Base-by-base conservation (phyloP, 2,113 vertebrate genomes). In the Danionella cerebrum region DNA sequence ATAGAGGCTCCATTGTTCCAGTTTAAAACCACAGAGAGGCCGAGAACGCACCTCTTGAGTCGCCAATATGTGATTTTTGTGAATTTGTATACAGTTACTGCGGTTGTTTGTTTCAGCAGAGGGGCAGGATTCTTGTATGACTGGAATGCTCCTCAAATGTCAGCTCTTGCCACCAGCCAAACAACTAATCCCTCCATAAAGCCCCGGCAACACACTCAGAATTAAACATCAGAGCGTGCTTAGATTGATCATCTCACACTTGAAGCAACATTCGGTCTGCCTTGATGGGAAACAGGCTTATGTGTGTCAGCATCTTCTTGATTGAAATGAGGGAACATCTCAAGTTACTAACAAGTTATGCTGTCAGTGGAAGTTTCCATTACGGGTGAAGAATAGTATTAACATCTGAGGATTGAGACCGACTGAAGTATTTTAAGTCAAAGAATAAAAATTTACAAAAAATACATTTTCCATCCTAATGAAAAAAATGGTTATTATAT, bases 91-190 rank as follows among this genome's bases (percentile, higher is more conserved):
- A 16, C 31, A 31, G 27, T 53, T 53, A 19, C 58, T 33, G 11
- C 31, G 38, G 11, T 9, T 18, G 25, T 11, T 45, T 13, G n/a
- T 27, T 42, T 13, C 38, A 18, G 55, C 36, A 59, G 36, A n/a
- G 55, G 36, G 21, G 21, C 55, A 27, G 55, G 29, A 29, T 22
- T 31, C 54, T 31, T 55, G 51, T 16, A 57, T 54, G 51, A 57
- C 18, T 35, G 51, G 65, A 67, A 57, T 57, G 65, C 51, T 67
- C 25, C 51, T 67, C 51, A 47, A 57, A 67, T 67, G 19, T 57
- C 65, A 54, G 25, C 5, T 18, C 4, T 12, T n/a, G 29, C 39
- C 19, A 13, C 24, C 16, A 55, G 24, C 65, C 16, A 55, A 55
- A 55, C 29, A 45, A 33, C 63, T 66, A 66, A 31, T 29, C 51